Conservation (phyloP, 2,113 vertebrate species). For the Gasterosteus nipponicus region DNA sequence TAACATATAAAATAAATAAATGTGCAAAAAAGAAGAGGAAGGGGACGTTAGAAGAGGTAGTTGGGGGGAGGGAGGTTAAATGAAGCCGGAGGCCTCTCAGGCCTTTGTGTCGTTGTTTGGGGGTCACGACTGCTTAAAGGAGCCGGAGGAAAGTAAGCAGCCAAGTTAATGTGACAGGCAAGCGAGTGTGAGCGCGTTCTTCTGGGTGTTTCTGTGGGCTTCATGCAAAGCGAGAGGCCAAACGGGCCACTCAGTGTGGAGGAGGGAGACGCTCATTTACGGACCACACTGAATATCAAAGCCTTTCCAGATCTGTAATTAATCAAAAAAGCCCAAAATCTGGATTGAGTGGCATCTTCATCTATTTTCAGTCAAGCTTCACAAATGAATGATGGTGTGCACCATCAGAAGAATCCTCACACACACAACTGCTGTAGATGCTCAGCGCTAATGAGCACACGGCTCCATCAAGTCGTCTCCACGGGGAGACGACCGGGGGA, state of each 20-base stretch:
- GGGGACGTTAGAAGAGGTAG: slow-evolving; percentile 43
- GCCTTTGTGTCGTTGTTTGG: slow-evolving; percentile 44
- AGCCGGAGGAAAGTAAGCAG: slow-evolving; percentile 51
- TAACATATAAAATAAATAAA: slow-evolving; percentile 14
- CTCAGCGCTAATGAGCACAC: background rate
- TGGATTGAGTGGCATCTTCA: background rate
- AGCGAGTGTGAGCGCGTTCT: slow-evolving; percentile 58
- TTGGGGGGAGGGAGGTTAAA: slow-evolving; percentile 45
- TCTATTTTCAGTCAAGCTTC: background rate
- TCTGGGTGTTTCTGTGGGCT: slow-evolving; percentile 60
- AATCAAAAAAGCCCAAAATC: background rate
- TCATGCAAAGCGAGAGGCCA: slow-evolving; percentile 56
- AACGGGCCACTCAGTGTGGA: slow-evolving; percentile 50
- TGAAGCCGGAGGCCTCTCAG: slow-evolving; percentile 53
- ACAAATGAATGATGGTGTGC: background rate
- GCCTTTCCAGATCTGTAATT: slow-evolving; percentile 23
- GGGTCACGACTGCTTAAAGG: slow-evolving; percentile 56
- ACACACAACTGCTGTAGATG: too few relatives aligned
- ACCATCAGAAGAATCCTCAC: background rate
- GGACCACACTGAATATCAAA: slow-evolving; percentile 1
- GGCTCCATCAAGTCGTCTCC: too few relatives aligned
- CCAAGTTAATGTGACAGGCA: slow-evolving; percentile 71
- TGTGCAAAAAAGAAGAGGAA: slow-evolving; percentile 30
- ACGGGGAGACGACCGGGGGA: too few relatives aligned
- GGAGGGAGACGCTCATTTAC: slow-evolving; percentile 10